Base-by-base conservation (phyloP, 1,140 invertebrate genomes). In the Hesperophylax magnus region DNA sequence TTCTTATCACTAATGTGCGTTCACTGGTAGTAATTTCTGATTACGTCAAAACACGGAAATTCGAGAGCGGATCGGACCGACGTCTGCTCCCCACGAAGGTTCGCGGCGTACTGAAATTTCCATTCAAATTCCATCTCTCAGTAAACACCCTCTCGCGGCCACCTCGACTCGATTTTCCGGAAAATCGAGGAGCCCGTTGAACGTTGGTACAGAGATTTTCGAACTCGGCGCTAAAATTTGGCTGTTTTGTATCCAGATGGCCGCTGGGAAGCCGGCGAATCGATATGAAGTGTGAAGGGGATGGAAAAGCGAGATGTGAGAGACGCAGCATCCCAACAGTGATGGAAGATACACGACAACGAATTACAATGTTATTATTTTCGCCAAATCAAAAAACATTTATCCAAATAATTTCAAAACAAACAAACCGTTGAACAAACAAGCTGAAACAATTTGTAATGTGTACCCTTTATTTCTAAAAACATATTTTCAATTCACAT, bases 181-280 rank as follows among this genome's bases (percentile, higher is more conserved):
- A 72, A 54, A 53, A 54, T 53, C 22, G 5, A 9, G 20, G 39
- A 54, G 22, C 69, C 20, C 47, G 47, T 20, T 17, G n/a, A 15
- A 7, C 47, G 22, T 72, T 54, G 14, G 69, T 54, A 56, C 22
- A 52, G 47, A 24, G 52, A 14, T 53, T 11, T 52, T 31, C 14
- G 52, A 52, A 72, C 39, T 53, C 8, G 20, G 20, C 20, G 52
- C 9, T 8, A 20, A 72, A 54, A 53, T 6, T 53, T 24, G 14
- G 52, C 47, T 72, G 69, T 72, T 72, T 72, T 72, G 69, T 53
- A 53, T 72, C 69, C 22, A 72, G 69, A 72, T 72, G 69, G 69
- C 69, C 69, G 47, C n/a, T 6, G 11, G 9, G 52, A 53, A 72
- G 69, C 69, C 69, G 69, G 69, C 20, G 52, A 72, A 72, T 72